These are phyloP conservation scores for Psammodynastes pulverulentus DNA, from an alignment of 2,113 vertebrate genomes.

Conservation along the genomic window DNA sequence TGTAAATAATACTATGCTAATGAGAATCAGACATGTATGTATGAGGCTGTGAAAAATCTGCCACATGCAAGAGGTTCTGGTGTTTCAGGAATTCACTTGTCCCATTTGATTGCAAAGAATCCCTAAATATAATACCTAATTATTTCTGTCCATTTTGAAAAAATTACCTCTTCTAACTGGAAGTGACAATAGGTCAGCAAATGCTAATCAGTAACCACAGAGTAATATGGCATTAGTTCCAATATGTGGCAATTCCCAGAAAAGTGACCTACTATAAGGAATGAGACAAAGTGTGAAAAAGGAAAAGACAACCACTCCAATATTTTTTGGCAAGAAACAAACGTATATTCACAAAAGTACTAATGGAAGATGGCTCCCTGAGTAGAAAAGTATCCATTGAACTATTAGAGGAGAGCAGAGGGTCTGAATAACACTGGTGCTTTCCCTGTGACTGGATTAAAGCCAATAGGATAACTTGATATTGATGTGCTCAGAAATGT, in stretches of 20 bases:
- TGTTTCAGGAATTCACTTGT: not conserved
- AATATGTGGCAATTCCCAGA: not conserved
- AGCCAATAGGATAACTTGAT: not conserved
- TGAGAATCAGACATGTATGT: not conserved
- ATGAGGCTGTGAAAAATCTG: conserved; percentile 5
- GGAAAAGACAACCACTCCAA: not conserved
- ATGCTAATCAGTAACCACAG: rapidly evolving
- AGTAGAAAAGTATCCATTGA: not conserved
- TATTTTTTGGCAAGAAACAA: not conserved
- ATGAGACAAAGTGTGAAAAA: not conserved
- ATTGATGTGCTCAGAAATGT: not conserved
- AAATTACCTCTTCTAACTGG: not conserved
- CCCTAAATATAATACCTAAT: not conserved
- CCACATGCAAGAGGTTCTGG: not conserved
- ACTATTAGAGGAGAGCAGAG: not conserved
- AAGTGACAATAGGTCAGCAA: not conserved
- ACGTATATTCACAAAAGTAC: not conserved
- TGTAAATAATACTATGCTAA: not conserved
- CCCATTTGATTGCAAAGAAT: not conserved
- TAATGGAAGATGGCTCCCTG: not conserved
- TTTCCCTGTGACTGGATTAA: not conserved
- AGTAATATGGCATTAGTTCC: not conserved
- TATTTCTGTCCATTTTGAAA: not conserved
- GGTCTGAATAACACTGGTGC: not conserved
- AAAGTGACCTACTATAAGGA: not conserved